Percentiles rank a stretch among this genome's conserved stretches.
phyloP scores from a whole-genome alignment of 1,140 invertebrate genomes.

The Megathymus violae region DNA sequence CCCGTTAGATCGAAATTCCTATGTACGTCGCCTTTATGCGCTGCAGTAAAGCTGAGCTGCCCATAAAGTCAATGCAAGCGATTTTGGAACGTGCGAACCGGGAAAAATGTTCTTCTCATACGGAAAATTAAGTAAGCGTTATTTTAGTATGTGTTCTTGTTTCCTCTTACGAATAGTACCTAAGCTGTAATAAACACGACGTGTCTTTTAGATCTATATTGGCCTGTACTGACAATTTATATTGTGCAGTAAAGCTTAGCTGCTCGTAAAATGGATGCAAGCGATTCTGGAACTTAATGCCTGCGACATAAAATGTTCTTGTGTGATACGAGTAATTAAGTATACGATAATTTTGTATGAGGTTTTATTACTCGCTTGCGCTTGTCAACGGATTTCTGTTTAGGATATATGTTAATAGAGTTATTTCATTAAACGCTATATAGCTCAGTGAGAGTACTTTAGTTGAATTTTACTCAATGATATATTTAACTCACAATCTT shows the following conservation, averaged over 20 bases:
- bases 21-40: conserved; percentile 16
- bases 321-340: not conserved
- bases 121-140: conserved; percentile 25
- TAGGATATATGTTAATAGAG: no score
- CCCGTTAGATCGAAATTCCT: conserved; percentile 32
- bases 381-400: not conserved
- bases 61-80: conserved; percentile 31
- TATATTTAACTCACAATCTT: no score
- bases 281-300: conserved; percentile 11
- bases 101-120: conserved; percentile 27
- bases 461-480: no score
- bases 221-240: not conserved
- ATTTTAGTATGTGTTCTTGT: not conserved
- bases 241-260: conserved; percentile 11
- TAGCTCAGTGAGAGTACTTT: no score
- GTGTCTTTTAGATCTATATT: conserved; percentile 18
- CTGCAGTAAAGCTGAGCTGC: conserved; percentile 28
- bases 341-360: not conserved
- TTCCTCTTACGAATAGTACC: not conserved
- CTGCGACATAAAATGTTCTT: conserved; percentile 1
- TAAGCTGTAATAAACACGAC: conserved; percentile 2
- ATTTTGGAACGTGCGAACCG: conserved; percentile 25
- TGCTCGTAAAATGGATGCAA: conserved; percentile 1
- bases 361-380: not conserved
- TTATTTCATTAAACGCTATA: no score